Conservation (phyloP, 1,140 invertebrate genomes). For the Tigriopus japonicus region DNA sequence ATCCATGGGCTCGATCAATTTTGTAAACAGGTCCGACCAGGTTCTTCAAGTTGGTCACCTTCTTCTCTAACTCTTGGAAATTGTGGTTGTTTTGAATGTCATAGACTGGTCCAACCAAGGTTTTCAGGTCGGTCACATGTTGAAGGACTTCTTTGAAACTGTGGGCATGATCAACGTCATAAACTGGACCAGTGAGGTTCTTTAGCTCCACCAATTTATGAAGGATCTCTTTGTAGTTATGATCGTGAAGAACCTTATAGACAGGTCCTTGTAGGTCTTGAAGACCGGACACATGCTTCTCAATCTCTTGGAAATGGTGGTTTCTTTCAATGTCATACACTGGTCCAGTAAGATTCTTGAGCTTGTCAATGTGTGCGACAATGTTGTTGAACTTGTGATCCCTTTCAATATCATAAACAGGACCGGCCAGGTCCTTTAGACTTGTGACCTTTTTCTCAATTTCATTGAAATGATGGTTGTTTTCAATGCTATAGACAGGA, state of each 20-base stretch:
- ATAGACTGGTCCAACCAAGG: slow-evolving; percentile 2
- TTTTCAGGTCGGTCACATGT: neutral
- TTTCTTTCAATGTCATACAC: slow-evolving; percentile 4
- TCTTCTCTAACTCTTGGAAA: slow-evolving; percentile 7
- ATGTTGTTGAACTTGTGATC: slow-evolving; percentile 8
- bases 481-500: slow-evolving; percentile 4
- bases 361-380: neutral
- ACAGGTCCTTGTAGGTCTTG: slow-evolving; percentile 6
- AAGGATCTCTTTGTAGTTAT: slow-evolving; percentile 9
- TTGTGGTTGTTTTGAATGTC: slow-evolving; percentile 5
- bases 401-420: slow-evolving; percentile 6
- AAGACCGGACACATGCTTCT: neutral
- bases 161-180: slow-evolving; percentile 9
- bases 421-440: neutral
- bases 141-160: slow-evolving; percentile 4
- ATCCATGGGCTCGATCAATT: slow-evolving; percentile 6
- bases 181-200: slow-evolving; percentile 7
- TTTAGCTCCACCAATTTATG: neutral
- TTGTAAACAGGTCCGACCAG: slow-evolving; percentile 11
- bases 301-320: slow-evolving; percentile 13
- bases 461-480: slow-evolving; percentile 13
- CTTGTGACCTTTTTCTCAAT: slow-evolving; percentile 6
- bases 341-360: neutral
- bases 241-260: slow-evolving; percentile 7
- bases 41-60: neutral